Evolutionary conservation across 2,888 invertebrate genomes (phyloP).

Genomic region (Drosophila buzzatii): DNA sequence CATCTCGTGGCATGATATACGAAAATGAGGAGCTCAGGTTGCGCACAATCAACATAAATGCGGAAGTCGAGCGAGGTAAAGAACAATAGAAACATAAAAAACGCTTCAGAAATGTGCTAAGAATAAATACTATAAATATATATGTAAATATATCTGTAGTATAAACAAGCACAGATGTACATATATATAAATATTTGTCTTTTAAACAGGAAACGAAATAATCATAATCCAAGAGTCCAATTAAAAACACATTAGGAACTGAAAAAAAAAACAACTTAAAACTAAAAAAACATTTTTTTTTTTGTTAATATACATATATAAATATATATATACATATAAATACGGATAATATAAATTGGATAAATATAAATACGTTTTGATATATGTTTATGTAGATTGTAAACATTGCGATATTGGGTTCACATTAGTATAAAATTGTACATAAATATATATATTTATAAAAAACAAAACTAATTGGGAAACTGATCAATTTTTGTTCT

Average conservation of each 20-base stretch:
- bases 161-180: background rate
- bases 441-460: background rate
- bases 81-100: conserved; percentile 1
- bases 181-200: background rate
- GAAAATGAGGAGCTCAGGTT: conserved; percentile 96
- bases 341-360: too few species aligned
- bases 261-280: conserved; percentile 30
- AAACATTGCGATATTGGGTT: conserved; percentile 60
- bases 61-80: conserved; percentile 95
- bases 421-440: background rate
- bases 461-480: background rate
- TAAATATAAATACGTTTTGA: background rate
- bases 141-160: background rate
- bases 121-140: background rate
- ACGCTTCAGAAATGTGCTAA: background rate
- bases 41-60: conserved; percentile 96
- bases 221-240: conserved; percentile 53
- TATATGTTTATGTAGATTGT: conserved; percentile 34
- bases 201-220: conserved; percentile 45
- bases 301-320: background rate
- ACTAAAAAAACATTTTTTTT: background rate
- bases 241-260: conserved; percentile 72
- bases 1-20: conserved; percentile 96
- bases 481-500: conserved; percentile 34
- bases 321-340: background rate